Base-by-base conservation (phyloP, 2,888 invertebrate species). In the Aquatica leii region DNA sequence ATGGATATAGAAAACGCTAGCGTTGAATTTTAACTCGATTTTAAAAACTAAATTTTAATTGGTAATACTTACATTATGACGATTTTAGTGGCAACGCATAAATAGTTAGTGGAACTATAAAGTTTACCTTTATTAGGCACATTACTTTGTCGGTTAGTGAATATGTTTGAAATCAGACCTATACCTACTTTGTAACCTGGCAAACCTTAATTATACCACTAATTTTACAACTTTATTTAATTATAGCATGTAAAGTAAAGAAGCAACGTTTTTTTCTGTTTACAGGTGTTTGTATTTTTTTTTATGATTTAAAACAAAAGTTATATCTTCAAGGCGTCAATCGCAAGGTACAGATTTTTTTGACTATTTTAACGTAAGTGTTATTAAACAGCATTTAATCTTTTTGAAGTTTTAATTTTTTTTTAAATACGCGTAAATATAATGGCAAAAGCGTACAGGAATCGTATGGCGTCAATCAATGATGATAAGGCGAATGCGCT, bases 401-500 rank as follows among this genome's bases (percentile, higher is more conserved):
- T n/a, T n/a, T n/a, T n/a, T n/a, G n/a, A n/a, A n/a, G n/a, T n/a
- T n/a, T n/a, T n/a, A n/a, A n/a, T n/a, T n/a, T n/a, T n/a, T n/a
- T n/a, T n/a, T n/a, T n/a, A n/a, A n/a, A n/a, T n/a, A n/a, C n/a
- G n/a, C 52, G 59, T 53, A 52, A 43, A 53, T 59, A 69, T 68
- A 65, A 59, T 66, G 64, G 65, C 59, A 71, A 72, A 70, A 69
- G 67, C 63, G 65, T 65, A 67, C 70, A 71, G 71, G 73, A 69
- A 69, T 69, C 68, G 69, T 71, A 65, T 71, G 70, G 73, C 74
- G 76, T 77, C 78, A 78, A 78, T 78, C 79, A 77, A 79, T 78
- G 78, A 77, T 75, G 71, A 67, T 67, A 70, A 71, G 69, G 68
- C 66, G 62, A 70, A 70, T 71, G 76, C 78, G 78, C 76, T 68